A percentile compares a stretch with the other conserved stretches of the same genome.
These are phyloP conservation scores for Zingel zingel DNA, from an alignment of 2,113 vertebrate species.

Conservation along the genomic window DNA sequence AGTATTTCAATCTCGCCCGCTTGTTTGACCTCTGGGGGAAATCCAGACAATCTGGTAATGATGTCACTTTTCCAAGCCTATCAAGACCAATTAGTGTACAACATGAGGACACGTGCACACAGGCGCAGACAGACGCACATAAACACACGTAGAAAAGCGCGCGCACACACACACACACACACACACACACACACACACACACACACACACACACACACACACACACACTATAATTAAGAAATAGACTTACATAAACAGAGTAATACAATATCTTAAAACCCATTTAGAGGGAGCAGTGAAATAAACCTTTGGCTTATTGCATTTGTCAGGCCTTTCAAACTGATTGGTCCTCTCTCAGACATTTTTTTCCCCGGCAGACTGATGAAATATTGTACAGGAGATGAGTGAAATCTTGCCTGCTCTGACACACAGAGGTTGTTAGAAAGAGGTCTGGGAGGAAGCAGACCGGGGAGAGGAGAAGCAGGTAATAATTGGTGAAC, in stretches of 20 bases:
- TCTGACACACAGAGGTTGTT: constrained; percentile 73
- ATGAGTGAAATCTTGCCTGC: constrained; percentile 79
- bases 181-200: constrained; percentile 17
- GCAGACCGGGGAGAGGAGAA: constrained; percentile 45
- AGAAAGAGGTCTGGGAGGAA: constrained; percentile 48
- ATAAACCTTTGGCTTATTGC: constrained; percentile 76
- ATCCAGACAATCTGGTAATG: constrained; percentile 78
- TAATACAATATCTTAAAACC: constrained; percentile 82
- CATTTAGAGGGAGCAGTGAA: constrained; percentile 73
- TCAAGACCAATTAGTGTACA: constrained; percentile 78
- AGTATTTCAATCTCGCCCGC: constrained; percentile 59
- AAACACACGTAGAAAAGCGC: not conserved
- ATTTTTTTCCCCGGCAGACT: constrained; percentile 38
- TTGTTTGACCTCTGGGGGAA: constrained; percentile 74
- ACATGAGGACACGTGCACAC: constrained; percentile 63
- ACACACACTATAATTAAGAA: constrained; percentile 76
- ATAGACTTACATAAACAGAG: constrained; percentile 81
- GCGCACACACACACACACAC: no score
- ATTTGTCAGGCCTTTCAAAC: constrained; percentile 73
- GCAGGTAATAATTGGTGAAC: constrained; percentile 68
- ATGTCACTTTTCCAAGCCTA: constrained; percentile 83
- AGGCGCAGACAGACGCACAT: constrained; percentile 47
- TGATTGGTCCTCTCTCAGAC: constrained; percentile 68
- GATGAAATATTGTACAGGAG: constrained; percentile 75
- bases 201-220: constrained; percentile 22